A percentile compares a stretch with the other conserved stretches of the same genome.
phyloP scores from a whole-genome alignment of 2,797 vertebrate species.

The Setipinna tenuifilis region DNA sequence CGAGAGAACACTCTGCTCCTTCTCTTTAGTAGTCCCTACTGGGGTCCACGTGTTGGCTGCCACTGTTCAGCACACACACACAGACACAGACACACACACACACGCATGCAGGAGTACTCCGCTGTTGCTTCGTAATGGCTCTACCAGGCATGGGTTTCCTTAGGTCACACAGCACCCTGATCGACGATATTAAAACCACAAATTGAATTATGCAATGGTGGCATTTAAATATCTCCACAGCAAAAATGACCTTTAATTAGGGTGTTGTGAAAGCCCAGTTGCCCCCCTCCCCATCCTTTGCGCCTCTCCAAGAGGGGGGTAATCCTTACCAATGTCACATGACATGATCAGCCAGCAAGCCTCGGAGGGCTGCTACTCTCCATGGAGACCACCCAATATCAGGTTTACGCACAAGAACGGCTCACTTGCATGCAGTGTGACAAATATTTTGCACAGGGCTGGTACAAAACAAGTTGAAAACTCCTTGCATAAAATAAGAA shows the following conservation, averaged over 20 bases:
- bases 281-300: not conserved
- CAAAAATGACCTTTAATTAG: slow-evolving; percentile 26
- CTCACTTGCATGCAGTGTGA: not conserved
- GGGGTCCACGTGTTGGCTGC: not conserved
- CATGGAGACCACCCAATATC: not conserved
- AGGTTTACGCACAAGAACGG: not conserved
- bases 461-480: not conserved
- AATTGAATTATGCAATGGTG: slow-evolving; percentile 7
- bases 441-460: not conserved
- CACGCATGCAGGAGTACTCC: too few species aligned
- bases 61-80: not conserved
- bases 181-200: not conserved
- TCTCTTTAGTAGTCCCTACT: not conserved
- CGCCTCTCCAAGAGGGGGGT: slow-evolving; percentile 26
- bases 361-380: not conserved
- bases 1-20: not conserved
- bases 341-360: not conserved
- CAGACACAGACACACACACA: too few species aligned
- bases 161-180: not conserved
- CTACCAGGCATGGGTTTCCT: not conserved
- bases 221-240: slow-evolving; percentile 24
- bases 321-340: slow-evolving; percentile 42
- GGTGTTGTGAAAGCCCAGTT: slow-evolving; percentile 9
- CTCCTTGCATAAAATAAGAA: not conserved
- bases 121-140: not conserved